Evolutionary conservation across 2,888 invertebrate species (phyloP), one percentile per base, ranked within the genome.

Genomic region (Tetragonula carbonaria): DNA sequence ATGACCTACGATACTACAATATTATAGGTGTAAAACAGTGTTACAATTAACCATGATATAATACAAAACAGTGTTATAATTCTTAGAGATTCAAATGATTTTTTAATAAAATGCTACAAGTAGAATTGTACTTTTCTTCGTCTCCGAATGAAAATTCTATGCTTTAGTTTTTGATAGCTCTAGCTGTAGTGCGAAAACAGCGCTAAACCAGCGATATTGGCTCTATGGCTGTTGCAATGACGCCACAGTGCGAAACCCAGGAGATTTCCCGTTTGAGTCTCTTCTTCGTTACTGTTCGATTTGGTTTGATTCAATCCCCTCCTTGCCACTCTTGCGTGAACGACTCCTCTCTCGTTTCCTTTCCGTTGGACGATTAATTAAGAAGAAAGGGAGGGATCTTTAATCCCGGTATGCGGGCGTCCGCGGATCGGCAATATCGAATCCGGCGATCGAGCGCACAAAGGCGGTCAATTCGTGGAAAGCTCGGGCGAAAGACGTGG

Each of bases 391-490:
- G 68, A 80, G 67, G 67, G 77, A 76, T 80, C 85, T 84, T 84
- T 80, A 77, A 85, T 85, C 78, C 51, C 62, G 77, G 77, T 80
- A 84, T 80, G 84, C 85, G 85, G 85, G 85, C 77, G 76, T 70
- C 57, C 74, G 70, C 79, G 73, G 23, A n/a, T 59, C 57, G 62
- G 74, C 75, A 70, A 80, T 85, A 84, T 84, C 84, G 81, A 78
- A 81, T 83, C 79, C 78, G 79, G 67, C 83, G 88, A 81, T 82
- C 88, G 86, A 82, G 85, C 78, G 74, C 66, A 78, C 68, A 80
- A 86, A 81, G 82, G 78, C 85, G 86, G 88, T 84, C 90, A 84
- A 82, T 89, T 86, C 87, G 88, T 74, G 80, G 80, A 90, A 90
- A 88, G 90, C 90, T 83, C 85, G 84, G 59, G 62, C 80, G 78